Evolutionary conservation across 2,797 vertebrate genomes (phyloP), one percentile per base, ranked within the genome.

Genomic region (Liparis tanakae): DNA sequence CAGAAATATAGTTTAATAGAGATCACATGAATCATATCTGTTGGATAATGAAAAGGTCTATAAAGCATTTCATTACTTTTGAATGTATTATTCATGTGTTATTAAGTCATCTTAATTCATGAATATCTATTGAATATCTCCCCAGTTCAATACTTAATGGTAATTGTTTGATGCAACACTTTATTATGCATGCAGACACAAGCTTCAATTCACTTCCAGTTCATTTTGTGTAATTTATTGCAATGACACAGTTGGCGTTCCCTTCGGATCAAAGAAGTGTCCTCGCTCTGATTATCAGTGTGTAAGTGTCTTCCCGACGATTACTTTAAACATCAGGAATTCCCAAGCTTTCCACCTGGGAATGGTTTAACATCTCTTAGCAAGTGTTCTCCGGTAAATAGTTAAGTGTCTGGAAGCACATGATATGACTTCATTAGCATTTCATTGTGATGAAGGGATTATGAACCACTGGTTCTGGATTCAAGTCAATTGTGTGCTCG

Each of bases 181-280:
- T 43, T 80, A 80, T 91, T 92, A 84, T 84, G 67, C 78, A 82
- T 72, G 67, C 81, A 81, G 80, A 88, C 79, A 70, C 67, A 43
- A 80, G 70, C 76, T 78, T 90, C 88, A 72, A 88, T 91, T 87
- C 61, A 43, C 46, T 76, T 58, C 3, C 18, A 46, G 30, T 72
- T 80, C 55, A 65, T 68, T 56, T 46, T 71, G 15, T 84, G 76
- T 39, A 37, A 79, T 85, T 89, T 86, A 78, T 81, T 89, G 70
- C 81, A 89, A 92, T 92, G 88, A 82, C 67, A 79, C 76, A 70
- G 77, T 86, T 81, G 83, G 62, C 8, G 14, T 64, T 92, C 87
- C 85, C 82, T 72, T 76, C 34, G 50, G 81, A 90, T 87, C 57
- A 71, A 84, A 89, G 85, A 82, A 73, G 77, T 75, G 78, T 87